Conservation (phyloP, 2,797 vertebrate genomes). For the Sphaeramia orbicularis region DNA sequence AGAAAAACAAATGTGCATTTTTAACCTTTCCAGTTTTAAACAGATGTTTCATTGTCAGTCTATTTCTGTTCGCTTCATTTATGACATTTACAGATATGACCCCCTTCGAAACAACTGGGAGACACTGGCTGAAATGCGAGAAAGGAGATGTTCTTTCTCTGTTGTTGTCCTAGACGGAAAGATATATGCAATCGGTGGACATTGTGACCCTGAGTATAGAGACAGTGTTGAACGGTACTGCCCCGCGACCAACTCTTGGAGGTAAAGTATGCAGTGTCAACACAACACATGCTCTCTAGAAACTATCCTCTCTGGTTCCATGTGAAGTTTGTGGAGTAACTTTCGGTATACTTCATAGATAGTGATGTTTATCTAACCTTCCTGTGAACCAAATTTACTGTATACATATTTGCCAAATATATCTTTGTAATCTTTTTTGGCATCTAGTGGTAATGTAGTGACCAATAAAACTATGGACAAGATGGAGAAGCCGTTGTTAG, state of each 20-base stretch:
- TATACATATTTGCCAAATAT: too few relatives aligned
- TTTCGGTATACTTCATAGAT: too few relatives aligned
- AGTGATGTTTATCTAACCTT: too few relatives aligned
- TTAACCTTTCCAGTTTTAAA: neutral
- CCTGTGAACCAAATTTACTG: too few relatives aligned
- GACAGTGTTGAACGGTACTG: conserved; percentile 83
- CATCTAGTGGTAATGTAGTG: too few relatives aligned
- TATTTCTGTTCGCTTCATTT: neutral
- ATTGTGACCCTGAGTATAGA: conserved; percentile 63
- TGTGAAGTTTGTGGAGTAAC: too few relatives aligned
- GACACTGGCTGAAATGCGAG: conserved; percentile 76
- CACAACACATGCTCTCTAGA: too few relatives aligned
- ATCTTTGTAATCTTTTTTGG: too few relatives aligned
- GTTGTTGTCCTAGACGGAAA: conserved; percentile 65
- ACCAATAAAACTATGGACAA: too few relatives aligned
- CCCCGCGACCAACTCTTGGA: conserved; percentile 80
- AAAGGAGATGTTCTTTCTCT: conserved; percentile 78
- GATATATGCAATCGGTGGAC: conserved; percentile 82
- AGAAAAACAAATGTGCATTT: neutral
- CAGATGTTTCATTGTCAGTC: neutral
- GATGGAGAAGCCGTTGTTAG: too few relatives aligned
- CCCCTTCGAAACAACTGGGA: conserved; percentile 77
- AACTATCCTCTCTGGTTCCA: neutral
- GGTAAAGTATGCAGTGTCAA: conserved; percentile 58
- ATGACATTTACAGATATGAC: conserved; percentile 73